These are phyloP conservation scores for Pongo pygmaeus DNA, from an alignment of 2,113 vertebrate genomes.

Conservation along the genomic window DNA sequence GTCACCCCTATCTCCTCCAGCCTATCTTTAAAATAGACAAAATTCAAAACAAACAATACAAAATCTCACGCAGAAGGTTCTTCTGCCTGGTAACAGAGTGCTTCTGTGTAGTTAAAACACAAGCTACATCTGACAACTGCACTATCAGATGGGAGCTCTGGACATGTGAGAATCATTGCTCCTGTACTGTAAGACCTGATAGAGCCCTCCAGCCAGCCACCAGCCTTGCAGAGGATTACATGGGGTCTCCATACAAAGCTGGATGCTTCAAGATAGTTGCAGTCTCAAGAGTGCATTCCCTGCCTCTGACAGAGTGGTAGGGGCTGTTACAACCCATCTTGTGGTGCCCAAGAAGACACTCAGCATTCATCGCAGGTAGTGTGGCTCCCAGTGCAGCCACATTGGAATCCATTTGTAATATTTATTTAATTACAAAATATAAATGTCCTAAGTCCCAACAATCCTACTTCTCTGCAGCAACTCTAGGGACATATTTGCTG, in stretches of 20 bases:
- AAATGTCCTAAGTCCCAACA: no score
- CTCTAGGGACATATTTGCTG: neutral
- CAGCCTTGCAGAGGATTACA: neutral
- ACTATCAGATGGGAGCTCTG: neutral
- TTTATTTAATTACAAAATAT: neutral
- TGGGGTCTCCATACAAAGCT: neutral
- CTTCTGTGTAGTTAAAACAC: neutral
- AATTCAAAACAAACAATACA: neutral
- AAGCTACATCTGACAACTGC: neutral
- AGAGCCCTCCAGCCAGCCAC: neutral
- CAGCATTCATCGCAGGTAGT: neutral
- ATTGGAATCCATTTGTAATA: neutral
- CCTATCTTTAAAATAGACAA: neutral
- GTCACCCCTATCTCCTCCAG: neutral
- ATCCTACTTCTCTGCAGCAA: neutral
- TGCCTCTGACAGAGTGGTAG: neutral
- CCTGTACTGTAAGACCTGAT: neutral
- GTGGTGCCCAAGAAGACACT: neutral
- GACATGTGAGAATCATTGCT: neutral
- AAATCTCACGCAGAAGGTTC: neutral
- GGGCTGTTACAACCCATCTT: rapidly evolving
- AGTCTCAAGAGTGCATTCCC: neutral
- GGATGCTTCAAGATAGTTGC: neutral
- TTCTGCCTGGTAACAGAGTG: neutral
- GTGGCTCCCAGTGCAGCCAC: neutral